Conservation (phyloP, 2,797 vertebrate genomes). For the Lepilemur septentrionalis region DNA sequence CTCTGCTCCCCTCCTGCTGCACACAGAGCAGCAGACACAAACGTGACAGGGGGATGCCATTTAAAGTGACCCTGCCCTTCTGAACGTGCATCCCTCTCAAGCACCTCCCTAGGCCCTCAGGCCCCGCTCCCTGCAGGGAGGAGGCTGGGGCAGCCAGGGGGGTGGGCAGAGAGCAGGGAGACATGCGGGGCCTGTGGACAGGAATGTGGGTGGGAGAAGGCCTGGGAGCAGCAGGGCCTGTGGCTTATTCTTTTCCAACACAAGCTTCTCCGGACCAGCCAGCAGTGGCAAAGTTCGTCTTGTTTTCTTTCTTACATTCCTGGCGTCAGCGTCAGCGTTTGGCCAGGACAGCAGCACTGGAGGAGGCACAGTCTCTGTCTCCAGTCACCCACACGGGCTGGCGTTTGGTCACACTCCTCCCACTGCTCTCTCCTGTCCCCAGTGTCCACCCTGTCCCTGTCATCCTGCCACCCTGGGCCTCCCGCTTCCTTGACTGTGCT, state of each 20-base stretch:
- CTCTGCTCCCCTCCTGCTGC: neutral
- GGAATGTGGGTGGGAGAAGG: neutral
- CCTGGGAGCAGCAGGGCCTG: neutral
- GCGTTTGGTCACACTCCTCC: neutral
- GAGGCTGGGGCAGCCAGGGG: neutral
- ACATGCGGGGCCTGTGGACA: neutral
- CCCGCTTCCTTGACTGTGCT: neutral
- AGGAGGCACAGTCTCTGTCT: constrained; percentile 62
- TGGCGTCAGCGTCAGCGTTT: neutral
- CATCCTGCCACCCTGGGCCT: neutral
- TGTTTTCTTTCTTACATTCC: constrained; percentile 34
- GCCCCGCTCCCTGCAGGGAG: neutral
- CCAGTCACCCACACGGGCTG: neutral
- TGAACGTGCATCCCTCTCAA: neutral
- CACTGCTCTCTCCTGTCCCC: neutral
- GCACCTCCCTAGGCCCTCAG: neutral
- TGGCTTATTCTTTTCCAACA: neutral
- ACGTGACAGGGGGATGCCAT: neutral
- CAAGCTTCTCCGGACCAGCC: neutral
- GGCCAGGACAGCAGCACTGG: neutral
- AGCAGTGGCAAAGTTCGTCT: neutral
- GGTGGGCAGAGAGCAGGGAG: neutral
- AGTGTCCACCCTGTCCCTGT: neutral
- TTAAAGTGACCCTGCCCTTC: neutral
- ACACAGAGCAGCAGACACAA: neutral